phyloP scores from a whole-genome alignment of 2,888 invertebrate species.

The Lydus trimaculatus region DNA sequence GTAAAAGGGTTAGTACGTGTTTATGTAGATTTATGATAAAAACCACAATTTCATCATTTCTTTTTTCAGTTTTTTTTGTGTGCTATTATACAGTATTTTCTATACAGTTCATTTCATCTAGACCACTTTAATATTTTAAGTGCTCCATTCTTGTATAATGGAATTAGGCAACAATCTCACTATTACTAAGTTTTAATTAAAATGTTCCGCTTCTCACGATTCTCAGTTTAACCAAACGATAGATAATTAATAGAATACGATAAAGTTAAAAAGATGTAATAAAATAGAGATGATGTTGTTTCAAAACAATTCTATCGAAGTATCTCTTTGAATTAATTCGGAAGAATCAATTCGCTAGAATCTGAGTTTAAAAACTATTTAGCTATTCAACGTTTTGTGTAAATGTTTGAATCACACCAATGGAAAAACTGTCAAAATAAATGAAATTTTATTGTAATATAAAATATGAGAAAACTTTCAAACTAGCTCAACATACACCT shows the following conservation, averaged over 20 bases:
- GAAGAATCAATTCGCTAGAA: not conserved
- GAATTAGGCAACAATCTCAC: conserved; percentile 21
- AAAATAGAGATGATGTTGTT: no score
- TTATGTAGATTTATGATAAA: no score
- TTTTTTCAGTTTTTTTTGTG: no score
- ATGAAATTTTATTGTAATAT: no score
- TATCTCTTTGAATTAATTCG: not conserved
- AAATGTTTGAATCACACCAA: not conserved
- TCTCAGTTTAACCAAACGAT: no score
- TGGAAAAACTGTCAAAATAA: no score
- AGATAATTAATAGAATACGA: not conserved
- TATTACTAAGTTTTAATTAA: not conserved
- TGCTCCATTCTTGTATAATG: conserved; percentile 16
- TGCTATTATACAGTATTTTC: no score
- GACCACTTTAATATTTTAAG: conserved; percentile 25
- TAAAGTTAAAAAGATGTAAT: no score
- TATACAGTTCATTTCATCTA: conserved; percentile 21
- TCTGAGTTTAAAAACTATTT: not conserved
- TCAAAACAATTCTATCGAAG: not conserved
- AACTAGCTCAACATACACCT: no score
- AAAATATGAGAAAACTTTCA: no score
- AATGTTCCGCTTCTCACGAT: not conserved
- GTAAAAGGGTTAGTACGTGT: no score
- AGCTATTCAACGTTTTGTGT: not conserved
- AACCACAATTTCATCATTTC: no score